Evolutionary conservation across 2,113 vertebrate genomes (phyloP).

Genomic region (Sakesphorus luctuosus): DNA sequence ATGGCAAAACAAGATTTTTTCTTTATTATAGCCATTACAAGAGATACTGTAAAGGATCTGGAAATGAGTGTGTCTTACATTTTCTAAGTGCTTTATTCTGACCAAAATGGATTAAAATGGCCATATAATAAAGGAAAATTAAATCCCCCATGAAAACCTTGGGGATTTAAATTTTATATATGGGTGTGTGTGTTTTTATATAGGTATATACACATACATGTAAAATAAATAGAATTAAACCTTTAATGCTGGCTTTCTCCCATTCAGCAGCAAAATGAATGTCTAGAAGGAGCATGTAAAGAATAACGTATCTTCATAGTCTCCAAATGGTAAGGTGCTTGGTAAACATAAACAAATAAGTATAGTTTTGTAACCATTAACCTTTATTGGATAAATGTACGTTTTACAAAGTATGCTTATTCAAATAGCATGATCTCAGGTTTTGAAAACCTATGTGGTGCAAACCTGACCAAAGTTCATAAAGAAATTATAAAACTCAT

Average conservation of each 20-base stretch:
- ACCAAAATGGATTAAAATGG: neutral
- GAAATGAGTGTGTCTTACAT: neutral
- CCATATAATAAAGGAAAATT: neutral
- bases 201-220: fast-evolving
- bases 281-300: neutral
- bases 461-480: neutral
- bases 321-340: neutral
- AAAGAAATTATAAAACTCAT: neutral
- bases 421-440: neutral
- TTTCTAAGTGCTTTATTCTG: neutral
- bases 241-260: neutral
- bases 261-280: neutral
- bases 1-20: neutral
- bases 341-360: neutral
- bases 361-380: constrained; percentile 13
- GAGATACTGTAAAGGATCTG: neutral
- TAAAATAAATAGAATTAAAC: neutral
- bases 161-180: neutral
- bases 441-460: neutral
- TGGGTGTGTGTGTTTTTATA: fast-evolving
- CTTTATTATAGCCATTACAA: neutral
- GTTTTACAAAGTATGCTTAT: constrained; percentile 38
- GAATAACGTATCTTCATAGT: neutral
- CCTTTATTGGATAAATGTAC: constrained; percentile 65
- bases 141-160: neutral